These are phyloP conservation scores for Rattus rattus DNA, from an alignment of 2,113 vertebrate species.

Conservation along the genomic window DNA sequence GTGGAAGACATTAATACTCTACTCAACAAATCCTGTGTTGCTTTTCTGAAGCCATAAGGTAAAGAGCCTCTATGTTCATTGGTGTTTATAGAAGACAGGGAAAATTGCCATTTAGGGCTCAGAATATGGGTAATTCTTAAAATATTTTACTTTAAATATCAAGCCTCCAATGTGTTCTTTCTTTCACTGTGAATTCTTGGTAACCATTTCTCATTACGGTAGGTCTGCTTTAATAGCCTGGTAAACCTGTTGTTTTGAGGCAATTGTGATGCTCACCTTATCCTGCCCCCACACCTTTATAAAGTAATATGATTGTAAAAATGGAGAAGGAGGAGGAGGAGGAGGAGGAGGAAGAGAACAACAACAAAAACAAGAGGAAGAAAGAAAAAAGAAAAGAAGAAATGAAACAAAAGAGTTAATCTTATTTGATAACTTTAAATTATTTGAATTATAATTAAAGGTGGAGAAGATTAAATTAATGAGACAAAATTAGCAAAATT, in stretches of 20 bases:
- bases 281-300: not conserved
- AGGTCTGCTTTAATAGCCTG: not conserved
- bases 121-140: not conserved
- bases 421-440: not conserved
- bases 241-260: too few species aligned
- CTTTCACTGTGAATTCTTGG: not conserved
- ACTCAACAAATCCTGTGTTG: not conserved
- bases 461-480: not conserved
- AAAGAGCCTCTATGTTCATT: not conserved
- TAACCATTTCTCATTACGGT: not conserved
- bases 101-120: not conserved
- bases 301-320: not conserved
- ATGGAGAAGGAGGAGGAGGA: not conserved
- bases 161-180: not conserved
- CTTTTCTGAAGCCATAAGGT: not conserved
- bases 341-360: too few species aligned
- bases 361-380: too few species aligned
- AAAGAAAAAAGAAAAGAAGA: not conserved
- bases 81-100: not conserved
- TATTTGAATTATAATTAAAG: not conserved
- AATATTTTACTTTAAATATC: not conserved
- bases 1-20: not conserved
- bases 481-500: not conserved
- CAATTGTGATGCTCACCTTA: not conserved
- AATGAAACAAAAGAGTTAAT: not conserved